Conservation (phyloP, 2,113 vertebrate genomes). For the Pseudopipra pipra region DNA sequence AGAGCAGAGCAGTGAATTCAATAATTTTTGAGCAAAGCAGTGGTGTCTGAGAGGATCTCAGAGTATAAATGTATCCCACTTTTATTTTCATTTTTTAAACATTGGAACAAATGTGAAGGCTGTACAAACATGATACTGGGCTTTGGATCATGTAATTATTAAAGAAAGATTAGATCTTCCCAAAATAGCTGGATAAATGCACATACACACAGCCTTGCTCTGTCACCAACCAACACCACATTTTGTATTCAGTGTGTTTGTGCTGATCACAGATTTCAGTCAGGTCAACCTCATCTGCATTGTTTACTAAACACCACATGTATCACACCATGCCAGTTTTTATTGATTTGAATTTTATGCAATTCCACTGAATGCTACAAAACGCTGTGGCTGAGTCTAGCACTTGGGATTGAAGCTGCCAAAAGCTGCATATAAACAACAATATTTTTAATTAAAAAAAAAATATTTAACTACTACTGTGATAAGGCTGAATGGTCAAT, state of each 20-base stretch:
- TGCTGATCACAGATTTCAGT: conserved; percentile 46
- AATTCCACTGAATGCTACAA: background rate
- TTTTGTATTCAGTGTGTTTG: conserved; percentile 13
- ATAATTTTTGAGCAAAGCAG: background rate
- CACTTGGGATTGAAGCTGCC: background rate
- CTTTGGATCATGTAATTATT: background rate
- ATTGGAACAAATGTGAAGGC: background rate
- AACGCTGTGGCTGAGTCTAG: background rate
- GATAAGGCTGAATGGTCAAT: background rate
- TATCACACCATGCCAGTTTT: conserved; percentile 18
- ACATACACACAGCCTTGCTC: background rate
- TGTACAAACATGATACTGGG: background rate
- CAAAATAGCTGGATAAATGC: background rate
- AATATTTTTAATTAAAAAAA: background rate
- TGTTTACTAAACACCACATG: conserved; percentile 61
- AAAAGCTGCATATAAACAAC: background rate
- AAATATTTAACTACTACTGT: background rate
- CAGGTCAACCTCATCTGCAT: conserved; percentile 43
- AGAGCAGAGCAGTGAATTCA: background rate
- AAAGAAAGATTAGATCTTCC: background rate
- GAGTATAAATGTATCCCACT: background rate
- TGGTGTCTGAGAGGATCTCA: background rate
- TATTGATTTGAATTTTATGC: conserved; percentile 45
- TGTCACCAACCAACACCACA: background rate
- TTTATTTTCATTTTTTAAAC: background rate